phyloP scores from a whole-genome alignment of 2,113 vertebrate species.

The Gyps fulvus region DNA sequence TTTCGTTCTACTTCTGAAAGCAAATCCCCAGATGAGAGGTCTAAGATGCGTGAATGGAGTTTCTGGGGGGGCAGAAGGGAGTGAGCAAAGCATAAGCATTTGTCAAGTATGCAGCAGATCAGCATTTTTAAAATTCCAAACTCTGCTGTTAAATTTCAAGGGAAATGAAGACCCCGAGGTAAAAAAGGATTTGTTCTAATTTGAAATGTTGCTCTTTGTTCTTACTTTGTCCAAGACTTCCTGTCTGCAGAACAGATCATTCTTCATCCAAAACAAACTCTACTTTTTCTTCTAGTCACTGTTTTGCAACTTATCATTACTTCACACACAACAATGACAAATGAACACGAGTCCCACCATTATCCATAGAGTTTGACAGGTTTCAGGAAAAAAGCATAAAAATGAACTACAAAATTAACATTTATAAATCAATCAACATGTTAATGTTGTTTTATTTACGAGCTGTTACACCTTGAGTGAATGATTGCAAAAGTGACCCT shows the following conservation, averaged over 20 bases:
- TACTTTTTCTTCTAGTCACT: conserved; percentile 23
- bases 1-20: conserved; percentile 78
- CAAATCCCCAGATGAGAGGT: conserved; percentile 83
- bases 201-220: background rate
- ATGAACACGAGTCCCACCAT: background rate
- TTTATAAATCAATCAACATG: conserved; percentile 56
- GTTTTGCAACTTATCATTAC: conserved; percentile 22
- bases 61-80: conserved; percentile 74
- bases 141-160: conserved; percentile 34
- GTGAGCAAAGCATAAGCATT: conserved; percentile 42
- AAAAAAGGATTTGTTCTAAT: conserved; percentile 34
- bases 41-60: conserved; percentile 84
- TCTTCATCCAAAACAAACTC: conserved; percentile 32
- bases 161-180: conserved; percentile 16
- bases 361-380: conserved; percentile 10
- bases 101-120: conserved; percentile 16
- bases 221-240: conserved; percentile 13
- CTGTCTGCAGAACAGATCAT: background rate
- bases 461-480: conserved; percentile 62
- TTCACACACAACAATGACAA: conserved; percentile 27
- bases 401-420: conserved; percentile 68
- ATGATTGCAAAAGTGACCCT: conserved; percentile 77
- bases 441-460: conserved; percentile 69
- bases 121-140: conserved; percentile 55
- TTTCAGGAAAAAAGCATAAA: conserved; percentile 35